Percentiles rank a stretch among this genome's conserved stretches.
These are phyloP conservation scores for Iselma pallidipennis DNA, from an alignment of 2,888 invertebrate species.

Conservation along the genomic window DNA sequence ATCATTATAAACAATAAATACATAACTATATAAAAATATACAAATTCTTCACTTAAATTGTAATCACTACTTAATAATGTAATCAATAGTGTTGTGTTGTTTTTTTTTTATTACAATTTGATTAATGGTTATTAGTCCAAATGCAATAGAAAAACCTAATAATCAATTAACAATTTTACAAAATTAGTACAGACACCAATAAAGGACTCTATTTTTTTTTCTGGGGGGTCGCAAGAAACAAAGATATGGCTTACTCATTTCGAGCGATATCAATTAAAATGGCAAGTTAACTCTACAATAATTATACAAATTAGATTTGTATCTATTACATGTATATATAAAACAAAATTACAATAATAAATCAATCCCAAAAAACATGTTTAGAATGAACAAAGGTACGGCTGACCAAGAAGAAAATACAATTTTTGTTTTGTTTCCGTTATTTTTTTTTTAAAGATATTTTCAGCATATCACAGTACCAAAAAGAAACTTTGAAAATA, in stretches of 20 bases:
- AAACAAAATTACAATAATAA: not conserved
- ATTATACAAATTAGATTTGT: too few relatives aligned
- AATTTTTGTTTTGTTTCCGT: conserved; percentile 1
- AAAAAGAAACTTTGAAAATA: conserved; percentile 36
- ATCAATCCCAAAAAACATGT: not conserved
- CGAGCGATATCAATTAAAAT: conserved; percentile 25
- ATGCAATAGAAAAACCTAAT: conserved; percentile 5
- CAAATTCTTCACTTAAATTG: conserved; percentile 41
- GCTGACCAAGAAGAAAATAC: not conserved
- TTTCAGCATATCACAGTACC: conserved; percentile 45
- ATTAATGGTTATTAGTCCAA: conserved; percentile 20
- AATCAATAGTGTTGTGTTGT: too few relatives aligned
- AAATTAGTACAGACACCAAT: not conserved
- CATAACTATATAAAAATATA: conserved; percentile 52
- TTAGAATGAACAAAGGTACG: not conserved
- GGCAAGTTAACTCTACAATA: conserved; percentile 27
- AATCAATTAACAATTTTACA: not conserved
- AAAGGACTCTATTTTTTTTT: too few relatives aligned
- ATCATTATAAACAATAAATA: conserved; percentile 50
- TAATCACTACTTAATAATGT: conserved; percentile 43
- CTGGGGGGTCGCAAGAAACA: too few relatives aligned
- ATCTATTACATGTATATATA: too few relatives aligned
- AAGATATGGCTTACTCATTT: conserved; percentile 28
- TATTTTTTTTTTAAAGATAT: conserved; percentile 24
- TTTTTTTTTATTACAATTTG: conserved; percentile 23